Evolutionary conservation across 1,140 invertebrate species (phyloP).

Genomic region (Argopecten irradians): DNA sequence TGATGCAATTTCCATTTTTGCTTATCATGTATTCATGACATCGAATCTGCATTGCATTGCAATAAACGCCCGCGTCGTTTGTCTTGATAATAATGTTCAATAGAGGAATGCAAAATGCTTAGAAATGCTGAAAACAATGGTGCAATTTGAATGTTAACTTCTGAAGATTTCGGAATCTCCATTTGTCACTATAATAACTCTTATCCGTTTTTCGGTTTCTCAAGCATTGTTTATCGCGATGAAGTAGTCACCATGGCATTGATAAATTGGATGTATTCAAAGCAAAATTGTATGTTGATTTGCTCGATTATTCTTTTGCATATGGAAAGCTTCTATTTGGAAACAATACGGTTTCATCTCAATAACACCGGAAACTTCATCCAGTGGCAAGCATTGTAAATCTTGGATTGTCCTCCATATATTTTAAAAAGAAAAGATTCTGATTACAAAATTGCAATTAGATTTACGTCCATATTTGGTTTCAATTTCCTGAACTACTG

Average conservation of each 20-base stretch:
- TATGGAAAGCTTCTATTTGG: background rate
- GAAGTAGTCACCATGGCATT: background rate
- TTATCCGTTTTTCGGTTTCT: background rate
- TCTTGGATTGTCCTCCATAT: background rate
- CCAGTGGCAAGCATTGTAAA: background rate
- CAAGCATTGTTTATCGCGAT: background rate
- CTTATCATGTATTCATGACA: slow-evolving; percentile 17
- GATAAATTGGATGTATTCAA: background rate
- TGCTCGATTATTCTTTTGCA: background rate
- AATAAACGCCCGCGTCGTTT: background rate
- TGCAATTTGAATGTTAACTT: no score
- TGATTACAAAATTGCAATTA: background rate
- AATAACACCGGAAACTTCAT: background rate
- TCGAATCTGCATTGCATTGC: background rate
- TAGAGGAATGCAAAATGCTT: background rate
- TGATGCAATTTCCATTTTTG: background rate
- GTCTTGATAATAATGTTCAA: background rate
- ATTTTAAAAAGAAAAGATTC: background rate
- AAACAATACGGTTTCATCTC: background rate
- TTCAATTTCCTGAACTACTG: background rate
- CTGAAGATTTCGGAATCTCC: background rate
- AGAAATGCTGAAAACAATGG: background rate
- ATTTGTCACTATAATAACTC: no score
- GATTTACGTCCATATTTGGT: background rate
- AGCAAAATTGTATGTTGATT: background rate